These are phyloP conservation scores for Andrena dorsata DNA, from an alignment of 2,888 invertebrate genomes.

Conservation along the genomic window DNA sequence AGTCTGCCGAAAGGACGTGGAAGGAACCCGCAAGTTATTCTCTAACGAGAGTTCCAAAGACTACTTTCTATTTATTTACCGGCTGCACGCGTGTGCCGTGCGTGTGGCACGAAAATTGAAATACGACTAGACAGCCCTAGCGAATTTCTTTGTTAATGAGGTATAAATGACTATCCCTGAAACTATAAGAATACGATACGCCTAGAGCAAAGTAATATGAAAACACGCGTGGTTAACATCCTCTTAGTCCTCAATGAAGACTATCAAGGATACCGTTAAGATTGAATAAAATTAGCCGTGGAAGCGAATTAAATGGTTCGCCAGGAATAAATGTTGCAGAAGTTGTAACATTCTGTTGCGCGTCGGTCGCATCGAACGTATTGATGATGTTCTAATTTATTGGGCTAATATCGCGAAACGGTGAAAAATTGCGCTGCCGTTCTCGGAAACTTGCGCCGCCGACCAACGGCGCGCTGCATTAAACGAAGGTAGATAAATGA, in stretches of 20 bases:
- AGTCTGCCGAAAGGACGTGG: neutral
- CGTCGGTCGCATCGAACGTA: conserved; percentile 1
- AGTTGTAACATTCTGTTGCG: neutral
- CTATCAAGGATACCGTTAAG: neutral
- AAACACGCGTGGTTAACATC: no score
- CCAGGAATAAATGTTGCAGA: neutral
- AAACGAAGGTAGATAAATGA: conserved; percentile 8
- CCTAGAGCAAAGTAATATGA: no score
- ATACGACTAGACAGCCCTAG: neutral
- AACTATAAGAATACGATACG: neutral
- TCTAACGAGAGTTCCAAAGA: neutral
- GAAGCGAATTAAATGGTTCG: neutral
- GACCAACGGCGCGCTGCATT: conserved; percentile 17
- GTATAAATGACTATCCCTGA: neutral
- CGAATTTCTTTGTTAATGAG: neutral
- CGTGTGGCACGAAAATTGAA: neutral
- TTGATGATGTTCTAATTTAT: conserved; percentile 29
- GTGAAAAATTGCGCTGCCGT: conserved; percentile 3
- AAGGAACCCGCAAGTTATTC: neutral
- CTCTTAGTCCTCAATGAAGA: no score
- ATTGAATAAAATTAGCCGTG: neutral
- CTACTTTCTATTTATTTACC: neutral
- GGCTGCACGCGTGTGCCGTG: neutral
- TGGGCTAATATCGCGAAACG: conserved; percentile 24
- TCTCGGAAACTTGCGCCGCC: neutral